Evolutionary conservation across 2,797 vertebrate genomes (phyloP), one percentile per base, ranked within the genome.

Genomic region (Euthynnus affinis): DNA sequence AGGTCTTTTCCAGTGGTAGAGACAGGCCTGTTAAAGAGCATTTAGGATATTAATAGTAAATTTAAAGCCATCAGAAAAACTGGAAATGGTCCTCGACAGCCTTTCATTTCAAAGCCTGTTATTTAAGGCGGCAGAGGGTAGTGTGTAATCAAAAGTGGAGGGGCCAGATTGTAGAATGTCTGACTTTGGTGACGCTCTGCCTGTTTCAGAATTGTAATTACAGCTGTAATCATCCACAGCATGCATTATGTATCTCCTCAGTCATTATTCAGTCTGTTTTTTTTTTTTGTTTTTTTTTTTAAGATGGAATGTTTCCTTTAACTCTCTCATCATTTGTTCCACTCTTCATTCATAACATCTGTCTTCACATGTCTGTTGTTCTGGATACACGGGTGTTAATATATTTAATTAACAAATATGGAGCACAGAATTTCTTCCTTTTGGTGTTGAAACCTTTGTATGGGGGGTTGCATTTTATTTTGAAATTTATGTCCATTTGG

Each of bases 101-200:
- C 96, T 94, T 95, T 97, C 95, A 97, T 96, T 96, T 96, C 83
- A 92, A 95, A 96, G 96, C 93, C 96, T 96, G 95, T 97, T 96
- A 97, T 97, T 97, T 96, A 93, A 95, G 93, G 94, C 91, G 91
- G 94, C 65, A 95, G 94, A 93, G 95, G 95, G 94, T 10, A 94
- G 94, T 48, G 95, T 96, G 95, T 96, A 96, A 96, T 97, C 96
- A 96, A 92, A 96, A 95, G 94, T 61, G 76, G 84, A 81, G 75
- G 79, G 86, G 85, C 82, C 80, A 82, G 94, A 69, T 71, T 79
- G 71, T 52, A 64, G 76, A 87, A 77, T 92, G 95, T 94, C 95
- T 95, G 94, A 95, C 94, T 96, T 94, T 91, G 44, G 86, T 95
- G 94, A 95, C 93, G 92, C 94, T 94, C 93, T 93, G 94, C 95